Evolutionary conservation across 2,113 vertebrate species (phyloP).

Genomic region (Corvus hawaiiensis): DNA sequence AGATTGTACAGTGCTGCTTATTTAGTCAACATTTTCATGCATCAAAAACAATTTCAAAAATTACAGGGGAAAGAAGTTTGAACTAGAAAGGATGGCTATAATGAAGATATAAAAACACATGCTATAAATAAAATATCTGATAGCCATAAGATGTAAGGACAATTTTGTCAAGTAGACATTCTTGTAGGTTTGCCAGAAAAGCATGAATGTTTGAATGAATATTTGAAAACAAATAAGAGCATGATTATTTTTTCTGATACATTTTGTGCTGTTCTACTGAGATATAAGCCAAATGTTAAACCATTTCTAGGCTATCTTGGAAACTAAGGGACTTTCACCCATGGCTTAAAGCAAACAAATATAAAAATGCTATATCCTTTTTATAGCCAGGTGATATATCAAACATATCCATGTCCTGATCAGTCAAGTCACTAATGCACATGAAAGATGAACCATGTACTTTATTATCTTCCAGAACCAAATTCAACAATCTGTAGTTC

Average conservation of each 20-base stretch:
- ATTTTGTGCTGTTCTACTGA: not conserved
- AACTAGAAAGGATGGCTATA: not conserved
- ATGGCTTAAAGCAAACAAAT: not conserved
- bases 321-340: not conserved
- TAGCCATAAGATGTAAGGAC: not conserved
- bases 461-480: not conserved
- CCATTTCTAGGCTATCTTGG: not conserved
- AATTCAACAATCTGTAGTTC: not conserved
- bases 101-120: not conserved
- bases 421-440: not conserved
- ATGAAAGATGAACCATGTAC: not conserved
- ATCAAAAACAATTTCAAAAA: not conserved
- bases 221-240: not conserved
- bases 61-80: not conserved
- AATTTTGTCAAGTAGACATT: not conserved
- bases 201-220: not conserved
- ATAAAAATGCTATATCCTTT: not conserved
- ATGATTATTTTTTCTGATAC: not conserved
- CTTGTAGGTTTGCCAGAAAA: not conserved
- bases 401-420: not conserved
- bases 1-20: not conserved
- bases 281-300: not conserved
- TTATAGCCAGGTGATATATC: not conserved
- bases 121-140: not conserved
- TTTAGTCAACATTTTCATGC: not conserved